Base-by-base conservation (phyloP, 1,140 invertebrate genomes). In the Drosophila erecta region DNA sequence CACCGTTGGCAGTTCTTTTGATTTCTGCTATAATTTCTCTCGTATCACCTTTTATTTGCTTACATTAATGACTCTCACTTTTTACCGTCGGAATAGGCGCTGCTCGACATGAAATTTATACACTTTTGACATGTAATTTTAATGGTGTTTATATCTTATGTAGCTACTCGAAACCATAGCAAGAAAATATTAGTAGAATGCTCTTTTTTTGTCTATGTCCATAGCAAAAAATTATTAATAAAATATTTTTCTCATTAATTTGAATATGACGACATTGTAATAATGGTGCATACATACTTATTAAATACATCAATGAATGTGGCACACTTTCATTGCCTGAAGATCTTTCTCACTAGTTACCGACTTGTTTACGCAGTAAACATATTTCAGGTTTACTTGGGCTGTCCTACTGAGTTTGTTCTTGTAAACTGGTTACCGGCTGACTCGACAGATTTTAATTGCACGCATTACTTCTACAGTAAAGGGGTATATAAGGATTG, bases 21-120 rank as follows among this genome's bases (percentile, higher is more conserved):
- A 55, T 27, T 46, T 65, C 77, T 79, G 79, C 56, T 87, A 76
- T 87, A 86, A 83, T 87, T 87, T 87, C 83, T 83, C 84, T 87
- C 71, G 47, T 65, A 40, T 55, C 46, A 24, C 43, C 62, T 46
- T 65, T 57, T 14, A 10, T 37, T 47, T 20, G 24, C 57, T 49
- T 30, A 4, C 8, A 55, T 55, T 11, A 30, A 17, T 60, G 81
- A 86, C 81, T 87, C 83, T 87, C 83, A 83, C 83, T 87, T 87
- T 87, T 78, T 50, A 47, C 50, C 47, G 43, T 44, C 15, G 14
- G 15, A 10, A 33, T 53, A 24, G 49, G 62, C 43, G 46, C 17
- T 22, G 20, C 22, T 58, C 22, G 33, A 41, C 30, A 24, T 51
- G 41, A 30, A 78, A 57, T 20, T 37, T 77, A 57, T 69, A 49